Evolutionary conservation across 1,140 invertebrate genomes (phyloP), one percentile per base, ranked within the genome.

Genomic region (Pteromalus puparum): DNA sequence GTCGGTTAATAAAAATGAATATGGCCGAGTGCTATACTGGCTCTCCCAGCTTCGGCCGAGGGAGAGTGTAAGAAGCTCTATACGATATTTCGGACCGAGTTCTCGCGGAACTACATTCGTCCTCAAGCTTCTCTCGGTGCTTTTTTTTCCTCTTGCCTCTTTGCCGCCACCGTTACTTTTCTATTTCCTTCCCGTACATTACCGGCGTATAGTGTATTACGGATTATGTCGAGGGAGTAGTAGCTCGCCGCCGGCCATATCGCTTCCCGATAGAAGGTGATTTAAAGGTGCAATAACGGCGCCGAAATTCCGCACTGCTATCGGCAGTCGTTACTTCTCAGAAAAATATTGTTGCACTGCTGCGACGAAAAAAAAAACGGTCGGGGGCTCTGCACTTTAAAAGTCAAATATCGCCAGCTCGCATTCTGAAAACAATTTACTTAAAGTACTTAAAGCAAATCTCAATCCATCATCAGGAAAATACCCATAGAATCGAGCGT

Each of bases 1-100:
- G 92, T 93, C 90, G 92, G 92, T 93, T 93, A 93, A 93, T 93
- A 93, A 93, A 93, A 93, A 93, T 93, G 91, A 93, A 93, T 92
- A 92, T 89, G 87, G 74, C 86, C 80, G 86, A 75, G 30, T 46
- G 21, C 70, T 61, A n/a, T 61, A 61, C 21, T n/a, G 18, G 18
- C 53, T 48, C 46, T 48, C 46, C 46, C 15, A 5, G 15, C 18
- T n/a, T 61, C 81, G 78, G 75, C 24, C 67, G 84, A 61, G 83
- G 70, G 81, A 53, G 67, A 34, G 15, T 75, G 67, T 74, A 61
- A 80, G 82, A n/a, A 72, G 30, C 28, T 82, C 4, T 1, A 28
- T 2, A 38, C 42, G 65, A 84, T 80, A 84, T 84, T 79, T 73
- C 68, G 82, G 76, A 84, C 82, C 76, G 38, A 84, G 70, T 84